These are phyloP conservation scores for Procavia capensis DNA, from an alignment of 2,113 vertebrate species.

Conservation along the genomic window DNA sequence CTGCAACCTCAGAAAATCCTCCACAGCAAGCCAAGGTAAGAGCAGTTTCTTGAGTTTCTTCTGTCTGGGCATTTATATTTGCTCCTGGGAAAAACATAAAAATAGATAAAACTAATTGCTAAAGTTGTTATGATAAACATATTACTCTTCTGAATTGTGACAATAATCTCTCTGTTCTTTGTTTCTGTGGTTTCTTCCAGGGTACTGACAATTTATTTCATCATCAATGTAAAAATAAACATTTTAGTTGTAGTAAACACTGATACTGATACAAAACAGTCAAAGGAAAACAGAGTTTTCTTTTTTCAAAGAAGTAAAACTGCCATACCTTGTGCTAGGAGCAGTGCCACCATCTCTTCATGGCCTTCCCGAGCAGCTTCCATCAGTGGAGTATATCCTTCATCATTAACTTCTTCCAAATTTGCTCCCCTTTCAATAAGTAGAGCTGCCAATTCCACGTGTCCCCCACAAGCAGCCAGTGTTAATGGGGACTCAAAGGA, in stretches of 20 bases:
- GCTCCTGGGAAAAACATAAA: conserved; percentile 90
- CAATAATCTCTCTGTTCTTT: conserved; percentile 50
- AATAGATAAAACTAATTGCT: conserved; percentile 36
- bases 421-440: conserved; percentile 99
- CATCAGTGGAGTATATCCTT: conserved; percentile 99
- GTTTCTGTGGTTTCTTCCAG: not conserved
- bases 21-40: conserved; percentile 98
- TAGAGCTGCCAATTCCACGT: conserved; percentile 96
- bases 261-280: conserved; percentile 29
- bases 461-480: conserved; percentile 97
- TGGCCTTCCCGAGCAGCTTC: conserved; percentile 99
- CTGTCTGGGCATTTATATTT: conserved; percentile 99
- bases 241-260: not conserved
- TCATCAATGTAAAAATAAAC: conserved; percentile 24
- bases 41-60: conserved; percentile 99
- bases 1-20: conserved; percentile 98
- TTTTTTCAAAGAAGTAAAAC: conserved; percentile 16
- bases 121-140: conserved; percentile 31
- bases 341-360: conserved; percentile 98
- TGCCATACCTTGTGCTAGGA: conserved; percentile 96
- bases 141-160: conserved; percentile 6
- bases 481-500: conserved; percentile 99
- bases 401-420: conserved; percentile 99
- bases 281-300: not conserved
- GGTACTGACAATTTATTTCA: conserved; percentile 25